Conservation (phyloP, 2,888 invertebrate genomes). For the Pachymerium ferrugineum region DNA sequence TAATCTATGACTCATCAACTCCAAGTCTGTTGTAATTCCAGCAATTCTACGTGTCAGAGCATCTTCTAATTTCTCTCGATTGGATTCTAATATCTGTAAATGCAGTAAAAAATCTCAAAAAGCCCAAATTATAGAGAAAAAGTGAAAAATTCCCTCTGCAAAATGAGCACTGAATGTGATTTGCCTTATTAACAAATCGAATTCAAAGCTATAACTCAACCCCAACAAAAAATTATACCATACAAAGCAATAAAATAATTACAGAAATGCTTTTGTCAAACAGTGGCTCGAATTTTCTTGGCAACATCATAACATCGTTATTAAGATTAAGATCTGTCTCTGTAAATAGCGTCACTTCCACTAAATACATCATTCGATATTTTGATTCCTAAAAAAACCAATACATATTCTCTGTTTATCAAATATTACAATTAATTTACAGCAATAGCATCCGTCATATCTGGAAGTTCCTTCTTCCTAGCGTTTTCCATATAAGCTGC, state of each 20-base stretch:
- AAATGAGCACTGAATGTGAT: background rate
- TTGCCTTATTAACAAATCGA: background rate
- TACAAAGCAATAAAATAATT: background rate
- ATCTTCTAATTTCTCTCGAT: conserved; percentile 80
- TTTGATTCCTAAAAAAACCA: conserved; percentile 29
- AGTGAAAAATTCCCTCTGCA: background rate
- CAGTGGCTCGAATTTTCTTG: conserved; percentile 69
- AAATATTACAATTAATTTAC: conserved; percentile 56
- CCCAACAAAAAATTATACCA: background rate
- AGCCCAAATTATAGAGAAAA: too few species aligned
- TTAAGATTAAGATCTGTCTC: conserved; percentile 72
- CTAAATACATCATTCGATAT: conserved; percentile 48
- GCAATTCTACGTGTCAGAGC: conserved; percentile 62
- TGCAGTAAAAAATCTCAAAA: background rate
- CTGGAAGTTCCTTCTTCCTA: conserved; percentile 63
- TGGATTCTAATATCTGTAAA: conserved; percentile 63
- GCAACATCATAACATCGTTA: conserved; percentile 76
- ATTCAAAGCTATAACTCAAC: background rate
- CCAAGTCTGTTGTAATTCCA: conserved; percentile 63
- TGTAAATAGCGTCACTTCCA: conserved; percentile 69
- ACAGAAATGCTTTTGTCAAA: conserved; percentile 68
- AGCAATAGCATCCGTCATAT: conserved; percentile 64
- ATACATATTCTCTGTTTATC: conserved; percentile 47
- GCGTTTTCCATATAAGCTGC: conserved; percentile 74
- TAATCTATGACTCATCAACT: conserved; percentile 67